phyloP scores from a whole-genome alignment of 2,888 invertebrate species.

The Ariolimax columbianus region DNA sequence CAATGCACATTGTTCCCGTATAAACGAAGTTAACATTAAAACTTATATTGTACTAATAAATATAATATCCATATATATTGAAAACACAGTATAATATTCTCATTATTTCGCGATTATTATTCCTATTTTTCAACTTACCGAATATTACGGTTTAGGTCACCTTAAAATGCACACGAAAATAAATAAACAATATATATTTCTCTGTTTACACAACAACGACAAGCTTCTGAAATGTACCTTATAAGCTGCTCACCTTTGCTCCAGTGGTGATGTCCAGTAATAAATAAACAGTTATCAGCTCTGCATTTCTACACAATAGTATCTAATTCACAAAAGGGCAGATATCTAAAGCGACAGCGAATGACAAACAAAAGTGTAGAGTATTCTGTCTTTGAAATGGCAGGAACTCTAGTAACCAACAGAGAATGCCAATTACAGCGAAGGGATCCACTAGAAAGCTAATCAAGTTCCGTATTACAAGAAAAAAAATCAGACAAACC shows the following conservation, averaged over 20 bases:
- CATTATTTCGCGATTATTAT: too few species aligned
- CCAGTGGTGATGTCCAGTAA: neutral
- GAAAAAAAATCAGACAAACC: neutral
- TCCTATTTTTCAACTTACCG: neutral
- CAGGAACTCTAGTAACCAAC: neutral
- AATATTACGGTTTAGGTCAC: neutral
- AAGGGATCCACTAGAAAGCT: constrained; percentile 11
- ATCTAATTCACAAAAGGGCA: neutral
- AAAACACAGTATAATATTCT: too few species aligned
- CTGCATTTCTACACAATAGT: neutral
- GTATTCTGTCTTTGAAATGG: neutral
- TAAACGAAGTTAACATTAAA: too few species aligned
- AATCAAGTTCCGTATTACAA: constrained; percentile 21
- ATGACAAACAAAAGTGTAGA: neutral
- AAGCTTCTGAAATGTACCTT: neutral
- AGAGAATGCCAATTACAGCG: constrained; percentile 11
- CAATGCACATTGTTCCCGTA: too few species aligned
- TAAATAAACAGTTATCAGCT: neutral
- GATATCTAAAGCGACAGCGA: neutral
- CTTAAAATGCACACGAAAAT: neutral
- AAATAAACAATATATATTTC: neutral
- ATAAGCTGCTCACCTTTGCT: neutral
- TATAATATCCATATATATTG: too few species aligned
- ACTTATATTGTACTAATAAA: too few species aligned
- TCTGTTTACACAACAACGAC: neutral